Base-by-base conservation (phyloP, 2,113 vertebrate species). In the Rhea pennata region DNA sequence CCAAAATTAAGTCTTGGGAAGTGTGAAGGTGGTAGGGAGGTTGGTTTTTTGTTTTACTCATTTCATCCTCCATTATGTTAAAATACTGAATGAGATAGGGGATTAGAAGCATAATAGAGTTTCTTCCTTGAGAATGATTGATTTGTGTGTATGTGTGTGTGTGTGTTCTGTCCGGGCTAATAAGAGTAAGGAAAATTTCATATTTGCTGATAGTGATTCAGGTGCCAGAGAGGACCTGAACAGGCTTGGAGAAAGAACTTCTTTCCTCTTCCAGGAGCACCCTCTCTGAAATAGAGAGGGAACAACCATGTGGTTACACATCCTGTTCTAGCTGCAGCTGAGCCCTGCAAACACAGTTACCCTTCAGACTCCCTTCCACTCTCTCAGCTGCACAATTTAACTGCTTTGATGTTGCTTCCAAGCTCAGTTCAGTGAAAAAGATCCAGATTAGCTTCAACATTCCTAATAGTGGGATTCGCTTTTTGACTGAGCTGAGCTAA, bases 251-350 rank as follows among this genome's bases (percentile, higher is more conserved):
- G 59, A 61, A 88, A 78, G 73, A 88, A 48, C 39, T 86, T 27
- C 39, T 40, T 66, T 78, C 39, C 88, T 78, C 19, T 31, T 74
- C 15, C 53, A 88, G 80, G 92, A 84, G 56, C 80, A 61, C 40
- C 54, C 8, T 88, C 54, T 81, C 39, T 12, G 21, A 72, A 54
- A 72, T 1, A 48, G 51, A 69, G 58, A 61, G 23, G 48, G 61
- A 51, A 84, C 39, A 88, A 36, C 66, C 66, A 13, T 90, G 78
- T 80, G 94, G 87, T 91, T 93, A 76, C 36, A 80, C 78, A 92
- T 90, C 93, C 90, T 96, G 87, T 84, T 87, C 24, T 50, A 40
- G 33, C 36, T 84, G 53, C 53, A 84, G 24, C 58, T 48, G 39
- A 91, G 48, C 2, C 2, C 58, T 78, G 39, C 22, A 51, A 22